Base-by-base conservation (phyloP, 2,888 invertebrate genomes). In the Microctonus brassicae region DNA sequence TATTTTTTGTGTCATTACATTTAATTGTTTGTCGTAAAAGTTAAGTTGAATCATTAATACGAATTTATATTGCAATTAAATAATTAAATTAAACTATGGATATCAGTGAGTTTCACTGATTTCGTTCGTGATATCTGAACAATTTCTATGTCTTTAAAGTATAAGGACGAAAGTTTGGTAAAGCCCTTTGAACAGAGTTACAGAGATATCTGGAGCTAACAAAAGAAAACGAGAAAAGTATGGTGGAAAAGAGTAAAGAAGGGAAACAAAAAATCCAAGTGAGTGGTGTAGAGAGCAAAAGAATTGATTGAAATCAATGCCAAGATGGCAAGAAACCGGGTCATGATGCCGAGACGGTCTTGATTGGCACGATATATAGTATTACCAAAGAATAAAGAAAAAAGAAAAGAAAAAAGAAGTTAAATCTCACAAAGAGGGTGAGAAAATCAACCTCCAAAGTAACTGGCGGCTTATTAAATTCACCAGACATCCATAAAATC, bases 241-340 rank as follows among this genome's bases (percentile, higher is more conserved):
- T 7, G 7, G 29, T 3, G 11, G 20, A 55, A 36, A 34, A 33
- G 20, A 57, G 17, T 7, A 61, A 9, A 17, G 20, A 34, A 5
- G 64, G 39, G 47, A 13, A 47, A 29, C 10, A 26, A 47, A 47
- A 20, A 17, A 17, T 55, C 64, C 57, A 53, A 42, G 55, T 22
- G 60, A 36, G 20, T 60, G 34, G 52, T 55, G 72, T 62, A 36
- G 69, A 42, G 63, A 70, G 66, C n/a, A 71, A 79, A 80, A 76
- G 80, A 78, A 83, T 82, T 78, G 81, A 81, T 82, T 79, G 82
- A 80, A 82, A 83, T 82, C 80, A 80, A 80, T 78, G 79, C 76
- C 76, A 73, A 69, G 75, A 72, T 74, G 73, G 68, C 39, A 34
- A 47, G 61, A 69, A 65, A 65, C 13, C 36, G n/a, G 53, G 55